A percentile compares a stretch with the other conserved stretches of the same genome.
Evolutionary conservation across 2,797 vertebrate species (phyloP).

Genomic region (Lepus oiostolus): DNA sequence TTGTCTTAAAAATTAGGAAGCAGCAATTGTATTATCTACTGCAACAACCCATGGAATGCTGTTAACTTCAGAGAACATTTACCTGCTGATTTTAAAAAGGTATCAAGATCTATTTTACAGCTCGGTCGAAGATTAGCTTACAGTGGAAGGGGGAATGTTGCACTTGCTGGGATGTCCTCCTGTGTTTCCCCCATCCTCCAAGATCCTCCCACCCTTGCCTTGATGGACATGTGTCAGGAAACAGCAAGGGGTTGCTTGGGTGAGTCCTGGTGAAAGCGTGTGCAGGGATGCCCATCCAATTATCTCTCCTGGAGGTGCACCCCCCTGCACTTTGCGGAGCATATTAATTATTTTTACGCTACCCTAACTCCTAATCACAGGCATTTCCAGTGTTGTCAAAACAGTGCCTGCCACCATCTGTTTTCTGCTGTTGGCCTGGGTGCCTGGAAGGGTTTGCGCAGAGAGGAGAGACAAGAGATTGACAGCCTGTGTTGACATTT

Average conservation of each 20-base stretch:
- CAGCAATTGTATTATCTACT: slow-evolving; percentile 81
- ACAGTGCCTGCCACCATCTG: slow-evolving; percentile 67
- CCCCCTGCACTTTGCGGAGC: slow-evolving; percentile 59
- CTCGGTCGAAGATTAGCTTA: not conserved
- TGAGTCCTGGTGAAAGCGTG: not conserved
- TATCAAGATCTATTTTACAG: not conserved
- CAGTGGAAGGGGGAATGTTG: not conserved
- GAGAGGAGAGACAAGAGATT: slow-evolving; percentile 75
- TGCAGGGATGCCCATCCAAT: not conserved
- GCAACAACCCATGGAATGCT: slow-evolving; percentile 74
- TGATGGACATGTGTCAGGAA: not conserved
- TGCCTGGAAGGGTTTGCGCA: slow-evolving; percentile 60
- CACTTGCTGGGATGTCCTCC: not conserved
- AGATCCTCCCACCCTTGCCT: not conserved
- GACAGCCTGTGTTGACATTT: slow-evolving; percentile 80
- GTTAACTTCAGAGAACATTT: slow-evolving; percentile 69
- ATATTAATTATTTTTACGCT: slow-evolving; percentile 68
- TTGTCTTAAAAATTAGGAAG: slow-evolving; percentile 86
- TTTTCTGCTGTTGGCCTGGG: slow-evolving; percentile 56
- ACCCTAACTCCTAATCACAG: slow-evolving; percentile 65
- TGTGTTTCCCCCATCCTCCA: not conserved
- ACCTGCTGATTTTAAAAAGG: slow-evolving; percentile 29
- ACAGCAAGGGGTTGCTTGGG: not conserved
- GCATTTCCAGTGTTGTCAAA: slow-evolving; percentile 71
- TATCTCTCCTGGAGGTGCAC: slow-evolving; percentile 15